phyloP scores from a whole-genome alignment of 2,113 vertebrate species.

The Falco punctatus region DNA sequence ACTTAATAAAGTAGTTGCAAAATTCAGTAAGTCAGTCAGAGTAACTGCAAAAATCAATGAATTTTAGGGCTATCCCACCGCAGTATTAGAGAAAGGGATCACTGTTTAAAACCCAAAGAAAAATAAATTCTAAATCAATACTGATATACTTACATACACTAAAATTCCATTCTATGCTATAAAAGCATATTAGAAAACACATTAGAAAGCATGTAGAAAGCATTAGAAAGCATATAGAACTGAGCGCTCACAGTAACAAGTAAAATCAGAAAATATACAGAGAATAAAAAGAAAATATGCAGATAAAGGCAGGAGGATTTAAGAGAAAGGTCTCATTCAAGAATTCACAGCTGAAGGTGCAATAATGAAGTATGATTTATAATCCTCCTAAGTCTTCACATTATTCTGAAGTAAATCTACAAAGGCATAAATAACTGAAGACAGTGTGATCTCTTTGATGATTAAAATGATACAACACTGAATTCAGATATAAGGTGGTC shows the following conservation, averaged over 20 bases:
- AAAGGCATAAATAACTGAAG: background rate
- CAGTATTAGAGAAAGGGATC: background rate
- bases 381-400: background rate
- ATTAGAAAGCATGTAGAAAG: background rate
- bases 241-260: background rate
- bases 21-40: background rate
- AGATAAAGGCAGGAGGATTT: background rate
- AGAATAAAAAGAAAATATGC: background rate
- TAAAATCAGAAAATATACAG: background rate
- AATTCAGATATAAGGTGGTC: background rate
- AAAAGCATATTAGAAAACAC: background rate
- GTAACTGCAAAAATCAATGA: background rate
- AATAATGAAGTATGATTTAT: background rate
- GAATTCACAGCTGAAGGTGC: background rate
- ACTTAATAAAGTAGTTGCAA: background rate
- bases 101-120: background rate
- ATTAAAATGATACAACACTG: background rate
- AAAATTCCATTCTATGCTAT: background rate
- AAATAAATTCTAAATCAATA: background rate
- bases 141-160: background rate
- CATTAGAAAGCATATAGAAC: background rate
- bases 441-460: background rate
- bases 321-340: background rate
- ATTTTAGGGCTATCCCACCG: background rate
- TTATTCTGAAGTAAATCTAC: background rate